Conservation (phyloP, 2,888 invertebrate species). For the Adineta ricciae region DNA sequence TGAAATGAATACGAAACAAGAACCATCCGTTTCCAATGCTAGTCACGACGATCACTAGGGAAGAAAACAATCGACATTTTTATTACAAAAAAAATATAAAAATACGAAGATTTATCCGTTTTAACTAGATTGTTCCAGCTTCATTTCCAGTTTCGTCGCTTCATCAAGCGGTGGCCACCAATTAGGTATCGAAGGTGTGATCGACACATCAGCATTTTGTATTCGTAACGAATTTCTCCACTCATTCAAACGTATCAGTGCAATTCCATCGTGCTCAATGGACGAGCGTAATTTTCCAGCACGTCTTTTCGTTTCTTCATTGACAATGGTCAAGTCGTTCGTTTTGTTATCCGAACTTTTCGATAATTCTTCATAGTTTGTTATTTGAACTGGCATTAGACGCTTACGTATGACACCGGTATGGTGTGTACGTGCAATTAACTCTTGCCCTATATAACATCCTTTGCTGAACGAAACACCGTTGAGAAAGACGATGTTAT, state of each 20-base stretch:
- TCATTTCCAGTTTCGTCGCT: slow-evolving; percentile 18
- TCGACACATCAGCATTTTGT: not conserved
- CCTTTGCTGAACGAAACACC: slow-evolving; percentile 75
- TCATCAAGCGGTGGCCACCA: slow-evolving; percentile 17
- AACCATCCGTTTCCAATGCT: not conserved
- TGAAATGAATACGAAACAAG: not conserved
- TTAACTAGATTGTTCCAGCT: not conserved
- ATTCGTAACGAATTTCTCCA: slow-evolving; percentile 12
- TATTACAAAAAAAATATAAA: not conserved
- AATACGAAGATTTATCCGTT: not conserved
- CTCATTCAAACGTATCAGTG: slow-evolving; percentile 23
- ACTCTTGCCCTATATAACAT: slow-evolving; percentile 92
- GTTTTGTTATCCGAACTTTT: slow-evolving; percentile 44
- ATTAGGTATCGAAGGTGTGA: not conserved
- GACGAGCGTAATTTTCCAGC: slow-evolving; percentile 26
- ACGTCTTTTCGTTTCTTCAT: slow-evolving; percentile 22
- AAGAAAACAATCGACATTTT: not conserved
- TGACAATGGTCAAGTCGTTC: slow-evolving; percentile 19
- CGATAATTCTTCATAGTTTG: slow-evolving; percentile 40
- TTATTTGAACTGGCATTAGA: slow-evolving; percentile 70
- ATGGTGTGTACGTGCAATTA: slow-evolving; percentile 85
- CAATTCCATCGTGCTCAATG: slow-evolving; percentile 22
- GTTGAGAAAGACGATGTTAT: slow-evolving; percentile 51
- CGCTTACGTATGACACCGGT: slow-evolving; percentile 89
- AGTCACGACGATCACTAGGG: not conserved